A percentile compares a stretch with the other conserved stretches of the same genome.
Conservation (phyloP, 2,113 vertebrate genomes). For the Indicator maculatus region DNA sequence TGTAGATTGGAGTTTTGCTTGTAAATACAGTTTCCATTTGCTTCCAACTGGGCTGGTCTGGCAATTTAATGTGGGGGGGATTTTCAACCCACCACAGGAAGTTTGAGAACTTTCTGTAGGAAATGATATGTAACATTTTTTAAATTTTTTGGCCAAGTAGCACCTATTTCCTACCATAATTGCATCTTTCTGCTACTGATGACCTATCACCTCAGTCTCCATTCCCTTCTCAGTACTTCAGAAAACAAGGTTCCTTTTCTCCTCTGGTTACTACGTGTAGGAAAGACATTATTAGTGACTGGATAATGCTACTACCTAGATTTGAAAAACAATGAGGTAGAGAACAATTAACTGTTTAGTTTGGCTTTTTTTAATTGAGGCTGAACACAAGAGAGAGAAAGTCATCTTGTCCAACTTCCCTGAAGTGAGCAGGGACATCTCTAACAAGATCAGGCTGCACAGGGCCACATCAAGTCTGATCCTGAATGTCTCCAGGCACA, state of each 20-base stretch:
- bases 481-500: too few relatives aligned
- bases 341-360: background rate
- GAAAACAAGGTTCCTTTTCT: background rate
- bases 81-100: background rate
- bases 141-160: background rate
- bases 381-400: too few relatives aligned
- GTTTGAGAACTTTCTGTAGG: background rate
- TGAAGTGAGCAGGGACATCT: too few relatives aligned
- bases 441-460: too few relatives aligned
- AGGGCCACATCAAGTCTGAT: too few relatives aligned
- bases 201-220: background rate
- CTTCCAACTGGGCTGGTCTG: too few relatives aligned
- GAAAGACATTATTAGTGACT: background rate
- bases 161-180: background rate
- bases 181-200: background rate
- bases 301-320: background rate
- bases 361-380: background rate
- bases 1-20: too few relatives aligned
- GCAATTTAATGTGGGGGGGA: too few relatives aligned
- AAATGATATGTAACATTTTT: background rate
- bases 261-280: background rate
- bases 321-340: background rate
- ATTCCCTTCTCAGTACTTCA: background rate
- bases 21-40: too few relatives aligned
- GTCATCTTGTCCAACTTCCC: too few relatives aligned